phyloP scores from a whole-genome alignment of 2,797 vertebrate genomes.

The Oryzias dopingdopingensis region DNA sequence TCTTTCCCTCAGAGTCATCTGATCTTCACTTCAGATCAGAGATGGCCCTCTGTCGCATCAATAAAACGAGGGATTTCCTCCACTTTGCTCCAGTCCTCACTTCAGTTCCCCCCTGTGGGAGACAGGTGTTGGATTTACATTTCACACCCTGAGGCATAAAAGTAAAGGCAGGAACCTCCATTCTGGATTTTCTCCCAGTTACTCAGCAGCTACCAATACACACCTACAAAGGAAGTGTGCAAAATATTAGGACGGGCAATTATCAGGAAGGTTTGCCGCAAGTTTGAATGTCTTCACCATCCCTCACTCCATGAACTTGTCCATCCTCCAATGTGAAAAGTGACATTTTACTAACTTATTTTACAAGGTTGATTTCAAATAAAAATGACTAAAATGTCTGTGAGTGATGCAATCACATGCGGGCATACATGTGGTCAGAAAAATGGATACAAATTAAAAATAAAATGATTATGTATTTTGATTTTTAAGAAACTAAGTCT shows the following conservation, averaged over 20 bases:
- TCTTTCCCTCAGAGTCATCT: neutral
- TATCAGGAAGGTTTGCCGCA: slow-evolving; percentile 60
- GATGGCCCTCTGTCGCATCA: neutral
- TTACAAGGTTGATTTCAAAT: slow-evolving; percentile 12
- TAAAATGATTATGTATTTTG: too few species aligned
- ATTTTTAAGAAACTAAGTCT: too few species aligned
- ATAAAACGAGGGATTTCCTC: slow-evolving; percentile 5
- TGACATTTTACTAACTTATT: slow-evolving; percentile 1
- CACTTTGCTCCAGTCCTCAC: slow-evolving; percentile 8
- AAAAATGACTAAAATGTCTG: slow-evolving; percentile 5
- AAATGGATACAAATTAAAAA: too few species aligned
- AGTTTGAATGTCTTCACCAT: slow-evolving; percentile 33
- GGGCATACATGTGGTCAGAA: too few species aligned
- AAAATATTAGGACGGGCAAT: slow-evolving; percentile 51
- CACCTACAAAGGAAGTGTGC: slow-evolving; percentile 27
- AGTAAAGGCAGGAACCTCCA: slow-evolving; percentile 8
- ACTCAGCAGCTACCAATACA: slow-evolving; percentile 13
- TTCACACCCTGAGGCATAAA: slow-evolving; percentile 19
- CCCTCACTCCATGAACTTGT: neutral
- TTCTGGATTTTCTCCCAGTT: slow-evolving; percentile 25
- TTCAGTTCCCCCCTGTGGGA: slow-evolving; percentile 17
- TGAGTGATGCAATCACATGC: slow-evolving; percentile 1
- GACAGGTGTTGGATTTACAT: slow-evolving; percentile 33
- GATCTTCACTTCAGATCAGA: slow-evolving; percentile 1
- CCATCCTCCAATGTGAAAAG: too few species aligned